These are phyloP conservation scores for Notolepis coatsorum DNA, from an alignment of 2,797 vertebrate species.

Conservation along the genomic window DNA sequence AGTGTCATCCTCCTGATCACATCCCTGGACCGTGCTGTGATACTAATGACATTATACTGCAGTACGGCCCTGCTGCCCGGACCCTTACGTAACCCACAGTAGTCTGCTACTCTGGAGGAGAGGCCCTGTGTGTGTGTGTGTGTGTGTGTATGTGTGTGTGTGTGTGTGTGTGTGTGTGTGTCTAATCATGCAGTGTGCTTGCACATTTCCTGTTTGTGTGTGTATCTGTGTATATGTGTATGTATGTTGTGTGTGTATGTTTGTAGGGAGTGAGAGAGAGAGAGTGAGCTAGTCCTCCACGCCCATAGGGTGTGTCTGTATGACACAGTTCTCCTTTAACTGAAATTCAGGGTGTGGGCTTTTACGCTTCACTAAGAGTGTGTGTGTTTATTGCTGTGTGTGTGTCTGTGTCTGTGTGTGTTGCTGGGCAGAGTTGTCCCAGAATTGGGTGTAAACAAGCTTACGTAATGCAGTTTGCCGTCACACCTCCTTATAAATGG, in stretches of 20 bases:
- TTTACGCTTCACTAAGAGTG: constrained; percentile 44
- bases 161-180: neutral
- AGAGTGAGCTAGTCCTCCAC: constrained; percentile 53
- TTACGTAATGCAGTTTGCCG: constrained; percentile 71
- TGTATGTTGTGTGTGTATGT: constrained; percentile 30
- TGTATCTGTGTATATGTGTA: constrained; percentile 17
- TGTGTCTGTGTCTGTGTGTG: constrained; percentile 43
- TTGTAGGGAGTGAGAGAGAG: constrained; percentile 48
- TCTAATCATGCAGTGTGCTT: neutral
- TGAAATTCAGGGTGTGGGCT: constrained; percentile 62
- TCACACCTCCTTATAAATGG: constrained; percentile 67
- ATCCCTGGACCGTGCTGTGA: constrained; percentile 47
- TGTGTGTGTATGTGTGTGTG: constrained; percentile 4
- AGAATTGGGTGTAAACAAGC: constrained; percentile 77
- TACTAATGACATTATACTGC: constrained; percentile 73
- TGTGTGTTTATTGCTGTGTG: constrained; percentile 20
- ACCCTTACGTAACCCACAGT: constrained; percentile 67
- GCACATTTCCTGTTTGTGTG: no score
- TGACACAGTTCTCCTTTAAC: no score
- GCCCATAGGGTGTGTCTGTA: constrained; percentile 55
- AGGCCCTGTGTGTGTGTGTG: constrained; percentile 1
- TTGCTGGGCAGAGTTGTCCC: constrained; percentile 76
- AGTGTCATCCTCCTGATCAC: constrained; percentile 27
- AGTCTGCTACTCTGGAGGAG: constrained; percentile 26
- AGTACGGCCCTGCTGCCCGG: constrained; percentile 54